phyloP scores from a whole-genome alignment of 2,888 invertebrate genomes.

The Drosophila infuscata region DNA sequence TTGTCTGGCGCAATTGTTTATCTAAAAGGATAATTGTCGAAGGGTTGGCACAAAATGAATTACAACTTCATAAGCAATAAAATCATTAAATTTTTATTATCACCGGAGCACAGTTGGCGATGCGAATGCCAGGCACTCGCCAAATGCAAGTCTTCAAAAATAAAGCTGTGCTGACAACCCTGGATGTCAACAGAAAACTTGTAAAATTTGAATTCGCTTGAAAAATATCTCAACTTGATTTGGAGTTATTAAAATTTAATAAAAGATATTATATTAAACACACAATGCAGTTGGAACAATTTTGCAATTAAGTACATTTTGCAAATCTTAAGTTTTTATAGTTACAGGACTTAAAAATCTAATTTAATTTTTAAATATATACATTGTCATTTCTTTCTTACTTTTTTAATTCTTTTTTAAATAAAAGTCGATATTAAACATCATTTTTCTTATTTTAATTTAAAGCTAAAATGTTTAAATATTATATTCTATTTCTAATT shows the following conservation, averaged over 20 bases:
- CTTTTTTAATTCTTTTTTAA: background rate
- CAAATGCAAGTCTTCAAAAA: conserved; percentile 42
- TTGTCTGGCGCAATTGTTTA: conserved; percentile 69
- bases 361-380: background rate
- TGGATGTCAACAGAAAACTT: background rate
- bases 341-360: background rate
- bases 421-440: background rate
- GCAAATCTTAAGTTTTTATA: background rate
- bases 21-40: conserved; percentile 77
- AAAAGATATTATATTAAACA: too few relatives aligned
- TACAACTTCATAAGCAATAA: conserved; percentile 79
- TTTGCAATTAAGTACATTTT: background rate
- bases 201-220: background rate
- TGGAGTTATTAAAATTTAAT: too few relatives aligned
- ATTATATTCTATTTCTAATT: fast-evolving
- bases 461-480: background rate
- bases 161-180: conserved; percentile 27
- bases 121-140: background rate
- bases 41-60: conserved; percentile 73
- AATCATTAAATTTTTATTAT: conserved; percentile 78
- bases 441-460: background rate
- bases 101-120: conserved; percentile 40
- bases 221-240: background rate
- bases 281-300: background rate
- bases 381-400: background rate